Evolutionary conservation across 2,888 invertebrate genomes (phyloP), one percentile per base, ranked within the genome.

Genomic region (Zelleria hepariella): DNA sequence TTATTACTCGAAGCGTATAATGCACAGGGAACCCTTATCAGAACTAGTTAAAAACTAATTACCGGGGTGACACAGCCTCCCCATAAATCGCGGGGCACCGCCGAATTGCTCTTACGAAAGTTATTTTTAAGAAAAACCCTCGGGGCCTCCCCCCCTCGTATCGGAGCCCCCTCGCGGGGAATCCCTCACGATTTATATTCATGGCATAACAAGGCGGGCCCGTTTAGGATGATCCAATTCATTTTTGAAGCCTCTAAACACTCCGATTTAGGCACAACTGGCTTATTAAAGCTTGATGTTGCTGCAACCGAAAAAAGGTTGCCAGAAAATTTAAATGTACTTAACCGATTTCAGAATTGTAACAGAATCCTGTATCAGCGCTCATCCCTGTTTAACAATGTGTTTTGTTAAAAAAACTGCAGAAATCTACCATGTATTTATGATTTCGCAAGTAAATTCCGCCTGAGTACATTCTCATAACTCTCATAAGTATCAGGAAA

Each of bases 101-200:
- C 82, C 82, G 85, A 86, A 88, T 87, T 86, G 85, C 86, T 81
- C 84, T 83, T 80, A 84, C 86, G 85, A 87, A 88, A 88, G 87
- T 88, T 88, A 88, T 88, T 88, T 88, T 88, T 84, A 87, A 88
- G 88, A 87, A 88, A 86, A 86, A 84, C 88, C 87, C 88, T 80
- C 75, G 86, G 84, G 86, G 85, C 81, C 70, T 68, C 70, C 72
- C 66, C 72, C 73, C 71, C 66, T 62, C 66, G 26, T 67, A 68
- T 68, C 70, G 60, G n/a, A n/a, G 58, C 62, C 72, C 69, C 70
- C 69, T 64, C 68, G 75, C 75, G 78, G 80, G 86, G 89, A 90
- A 90, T 91, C 90, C 90, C 90, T 90, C 89, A 90, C 90, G 89
- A 91, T 89, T 91, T 91, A 90, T 89, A 89, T 89, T 89, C 89